Evolutionary conservation across 2,797 vertebrate genomes (phyloP).

Genomic region (Oophaga sylvatica): DNA sequence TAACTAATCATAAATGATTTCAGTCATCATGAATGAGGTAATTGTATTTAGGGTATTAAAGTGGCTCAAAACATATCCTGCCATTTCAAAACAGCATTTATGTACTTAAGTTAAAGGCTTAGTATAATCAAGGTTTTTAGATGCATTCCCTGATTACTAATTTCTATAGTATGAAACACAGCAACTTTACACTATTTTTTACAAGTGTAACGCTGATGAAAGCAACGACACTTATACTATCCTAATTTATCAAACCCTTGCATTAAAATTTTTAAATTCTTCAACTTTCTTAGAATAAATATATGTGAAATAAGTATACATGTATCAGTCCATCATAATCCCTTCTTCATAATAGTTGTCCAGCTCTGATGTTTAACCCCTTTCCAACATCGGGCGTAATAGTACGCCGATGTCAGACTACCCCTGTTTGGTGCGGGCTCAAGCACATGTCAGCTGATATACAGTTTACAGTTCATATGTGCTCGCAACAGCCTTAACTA

Average conservation of each 20-base stretch:
- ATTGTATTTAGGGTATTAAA: neutral
- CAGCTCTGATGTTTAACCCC: too few relatives aligned
- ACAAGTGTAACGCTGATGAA: neutral
- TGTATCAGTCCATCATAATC: too few relatives aligned
- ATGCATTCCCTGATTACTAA: slow-evolving; percentile 4
- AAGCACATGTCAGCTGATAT: too few relatives aligned
- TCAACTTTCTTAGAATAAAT: too few relatives aligned
- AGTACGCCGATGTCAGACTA: too few relatives aligned
- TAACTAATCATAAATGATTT: neutral
- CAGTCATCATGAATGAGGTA: neutral
- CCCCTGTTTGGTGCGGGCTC: too few relatives aligned
- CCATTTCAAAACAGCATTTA: neutral
- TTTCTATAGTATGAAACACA: neutral
- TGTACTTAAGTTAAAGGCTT: slow-evolving; percentile 14
- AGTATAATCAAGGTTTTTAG: slow-evolving; percentile 2
- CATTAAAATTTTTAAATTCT: neutral
- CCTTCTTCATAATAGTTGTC: too few relatives aligned
- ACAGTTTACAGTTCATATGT: too few relatives aligned
- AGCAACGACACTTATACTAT: neutral
- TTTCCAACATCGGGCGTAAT: too few relatives aligned
- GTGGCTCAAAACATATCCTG: neutral
- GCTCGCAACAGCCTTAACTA: too few relatives aligned
- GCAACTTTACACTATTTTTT: neutral
- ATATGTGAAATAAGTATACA: too few relatives aligned
- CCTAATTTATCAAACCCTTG: neutral